Evolutionary conservation across 2,888 invertebrate species (phyloP).

Genomic region (Chaetogeoica ovagalla): DNA sequence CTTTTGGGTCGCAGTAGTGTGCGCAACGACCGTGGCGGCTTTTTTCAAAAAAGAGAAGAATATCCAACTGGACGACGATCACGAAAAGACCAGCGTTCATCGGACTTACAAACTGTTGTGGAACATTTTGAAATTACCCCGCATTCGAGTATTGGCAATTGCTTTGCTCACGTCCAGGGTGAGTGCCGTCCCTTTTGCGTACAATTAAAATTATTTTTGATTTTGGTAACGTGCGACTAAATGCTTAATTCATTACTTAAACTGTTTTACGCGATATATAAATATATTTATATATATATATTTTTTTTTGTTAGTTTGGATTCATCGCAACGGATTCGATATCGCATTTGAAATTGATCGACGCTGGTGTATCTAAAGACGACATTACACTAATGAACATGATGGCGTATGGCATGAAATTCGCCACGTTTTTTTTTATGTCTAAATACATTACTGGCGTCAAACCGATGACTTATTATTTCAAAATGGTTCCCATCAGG

Average conservation of each 20-base stretch:
- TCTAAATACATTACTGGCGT: conserved; percentile 84
- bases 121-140: conserved; percentile 79
- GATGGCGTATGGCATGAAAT: conserved; percentile 91
- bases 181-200: not conserved
- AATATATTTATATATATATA: too few species aligned
- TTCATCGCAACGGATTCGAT: conserved; percentile 95
- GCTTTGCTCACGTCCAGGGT: conserved; percentile 73
- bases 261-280: too few species aligned
- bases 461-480: conserved; percentile 82
- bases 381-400: conserved; percentile 88
- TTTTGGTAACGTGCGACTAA: too few species aligned
- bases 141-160: conserved; percentile 75
- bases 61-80: conserved; percentile 7
- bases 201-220: too few species aligned
- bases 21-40: conserved; percentile 76
- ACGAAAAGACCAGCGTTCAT: conserved; percentile 57
- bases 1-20: conserved; percentile 92
- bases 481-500: conserved; percentile 84
- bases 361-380: conserved; percentile 94
- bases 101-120: conserved; percentile 82
- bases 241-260: too few species aligned
- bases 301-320: conserved; percentile 77
- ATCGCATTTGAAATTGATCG: conserved; percentile 90
- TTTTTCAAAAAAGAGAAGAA: conserved; percentile 56
- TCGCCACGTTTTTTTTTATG: conserved; percentile 84